Percentiles rank a stretch among this genome's conserved stretches.
Evolutionary conservation across 2,113 vertebrate species (phyloP).

Genomic region (Pygoscelis adeliae): DNA sequence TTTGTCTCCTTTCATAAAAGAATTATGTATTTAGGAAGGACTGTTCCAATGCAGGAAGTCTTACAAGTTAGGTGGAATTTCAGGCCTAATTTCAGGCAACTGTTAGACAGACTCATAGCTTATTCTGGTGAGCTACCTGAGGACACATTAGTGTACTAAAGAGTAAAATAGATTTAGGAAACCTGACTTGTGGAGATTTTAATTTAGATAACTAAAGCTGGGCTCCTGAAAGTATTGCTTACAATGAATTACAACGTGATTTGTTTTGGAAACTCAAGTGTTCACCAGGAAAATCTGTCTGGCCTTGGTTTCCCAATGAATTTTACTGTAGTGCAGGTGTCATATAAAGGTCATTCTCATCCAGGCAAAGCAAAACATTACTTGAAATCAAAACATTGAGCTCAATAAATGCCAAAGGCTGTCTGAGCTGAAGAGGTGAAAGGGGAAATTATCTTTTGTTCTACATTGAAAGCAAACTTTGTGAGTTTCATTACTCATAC

Average conservation of each 20-base stretch:
- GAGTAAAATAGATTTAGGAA: background rate
- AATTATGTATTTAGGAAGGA: background rate
- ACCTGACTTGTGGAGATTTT: constrained; percentile 17
- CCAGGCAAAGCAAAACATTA: background rate
- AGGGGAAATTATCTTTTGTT: background rate
- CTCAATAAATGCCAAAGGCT: background rate
- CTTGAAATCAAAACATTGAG: background rate
- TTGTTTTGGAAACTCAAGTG: constrained; percentile 23
- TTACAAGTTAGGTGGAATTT: background rate
- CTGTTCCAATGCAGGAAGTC: background rate
- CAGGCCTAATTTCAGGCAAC: background rate
- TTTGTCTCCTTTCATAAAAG: background rate
- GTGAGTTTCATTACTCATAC: background rate
- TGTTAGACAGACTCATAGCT: background rate
- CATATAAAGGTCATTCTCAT: constrained; percentile 1
- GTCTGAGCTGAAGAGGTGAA: background rate
- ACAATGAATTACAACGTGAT: background rate
- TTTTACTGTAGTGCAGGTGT: background rate
- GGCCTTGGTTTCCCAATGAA: constrained; percentile 16
- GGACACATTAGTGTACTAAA: background rate
- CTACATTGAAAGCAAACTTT: background rate
- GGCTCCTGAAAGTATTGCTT: background rate
- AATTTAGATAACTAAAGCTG: constrained; percentile 24
- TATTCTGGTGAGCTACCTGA: background rate
- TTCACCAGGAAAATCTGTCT: constrained; percentile 18